Evolutionary conservation across 2,113 vertebrate genomes (phyloP).

Genomic region (Promerops cafer): DNA sequence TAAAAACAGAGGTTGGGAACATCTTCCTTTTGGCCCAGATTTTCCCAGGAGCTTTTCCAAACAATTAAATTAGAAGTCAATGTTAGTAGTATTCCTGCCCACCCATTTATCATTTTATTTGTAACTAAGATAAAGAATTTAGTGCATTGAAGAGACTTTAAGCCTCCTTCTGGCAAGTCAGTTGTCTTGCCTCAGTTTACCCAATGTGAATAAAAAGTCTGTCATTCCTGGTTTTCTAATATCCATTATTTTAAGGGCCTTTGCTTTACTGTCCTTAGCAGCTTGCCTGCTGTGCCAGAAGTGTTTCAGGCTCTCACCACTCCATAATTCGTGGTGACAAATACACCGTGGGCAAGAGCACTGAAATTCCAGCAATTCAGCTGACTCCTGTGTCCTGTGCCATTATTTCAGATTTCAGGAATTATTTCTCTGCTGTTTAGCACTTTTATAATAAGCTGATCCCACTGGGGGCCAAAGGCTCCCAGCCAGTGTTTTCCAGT

Average conservation of each 20-base stretch:
- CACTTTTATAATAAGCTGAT: background rate
- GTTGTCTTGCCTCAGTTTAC: background rate
- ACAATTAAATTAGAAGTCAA: background rate
- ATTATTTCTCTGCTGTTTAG: background rate
- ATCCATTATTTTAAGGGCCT: background rate
- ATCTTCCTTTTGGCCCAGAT: background rate
- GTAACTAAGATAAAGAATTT: background rate
- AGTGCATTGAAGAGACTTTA: background rate
- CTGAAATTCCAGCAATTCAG: background rate
- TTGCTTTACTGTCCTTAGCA: background rate
- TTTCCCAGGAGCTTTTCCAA: background rate
- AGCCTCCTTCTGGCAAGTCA: background rate
- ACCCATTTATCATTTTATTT: background rate
- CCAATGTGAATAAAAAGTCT: background rate
- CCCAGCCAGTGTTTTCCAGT: background rate
- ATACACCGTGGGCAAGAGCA: background rate
- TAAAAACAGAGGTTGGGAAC: background rate
- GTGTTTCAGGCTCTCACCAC: background rate
- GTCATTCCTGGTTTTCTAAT: background rate
- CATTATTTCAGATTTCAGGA: background rate
- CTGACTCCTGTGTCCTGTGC: background rate
- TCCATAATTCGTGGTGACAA: background rate
- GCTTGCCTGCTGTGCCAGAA: background rate
- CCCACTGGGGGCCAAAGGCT: background rate
- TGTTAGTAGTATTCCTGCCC: accelerated